A percentile compares a stretch with the other conserved stretches of the same genome.
Conservation (phyloP, 2,797 vertebrate genomes). For the Cyprinodon diabolis region DNA sequence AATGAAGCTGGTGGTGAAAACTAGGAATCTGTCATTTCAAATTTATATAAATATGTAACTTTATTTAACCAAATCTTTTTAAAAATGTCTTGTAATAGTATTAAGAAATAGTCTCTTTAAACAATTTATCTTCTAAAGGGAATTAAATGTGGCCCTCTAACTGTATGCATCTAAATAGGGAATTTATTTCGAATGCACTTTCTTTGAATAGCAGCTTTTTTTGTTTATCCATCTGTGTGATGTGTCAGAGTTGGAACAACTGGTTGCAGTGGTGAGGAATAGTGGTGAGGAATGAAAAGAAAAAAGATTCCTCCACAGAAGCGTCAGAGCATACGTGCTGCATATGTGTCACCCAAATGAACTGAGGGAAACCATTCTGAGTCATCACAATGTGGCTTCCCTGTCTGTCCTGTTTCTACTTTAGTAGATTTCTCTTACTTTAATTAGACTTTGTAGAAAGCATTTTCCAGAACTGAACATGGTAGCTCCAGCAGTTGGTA, state of each 20-base stretch:
- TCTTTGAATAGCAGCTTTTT: not conserved
- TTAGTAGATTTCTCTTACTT: conserved; percentile 14
- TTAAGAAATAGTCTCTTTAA: not conserved
- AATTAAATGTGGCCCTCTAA: not conserved
- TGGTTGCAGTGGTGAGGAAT: not conserved
- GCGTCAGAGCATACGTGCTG: conserved; percentile 5
- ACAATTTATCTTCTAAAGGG: not conserved
- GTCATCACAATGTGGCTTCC: conserved; percentile 13
- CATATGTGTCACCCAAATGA: conserved; percentile 31
- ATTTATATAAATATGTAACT: not conserved
- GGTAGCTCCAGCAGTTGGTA: conserved; percentile 18
- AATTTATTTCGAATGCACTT: not conserved
- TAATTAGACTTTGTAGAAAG: conserved; percentile 14
- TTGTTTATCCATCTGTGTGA: not conserved
- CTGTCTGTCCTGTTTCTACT: conserved; percentile 16
- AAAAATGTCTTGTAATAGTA: not conserved
- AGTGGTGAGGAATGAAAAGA: not conserved
- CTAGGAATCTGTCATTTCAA: conserved; percentile 1
- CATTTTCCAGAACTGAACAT: conserved; percentile 19
- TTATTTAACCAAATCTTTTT: not conserved
- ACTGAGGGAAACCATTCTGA: conserved; percentile 23
- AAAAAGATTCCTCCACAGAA: not conserved
- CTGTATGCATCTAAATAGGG: not conserved
- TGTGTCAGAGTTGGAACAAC: conserved; percentile 5
- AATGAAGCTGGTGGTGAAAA: conserved; percentile 8